Conservation (phyloP, 2,113 vertebrate genomes). For the Phalacrocorax pelagicus region DNA sequence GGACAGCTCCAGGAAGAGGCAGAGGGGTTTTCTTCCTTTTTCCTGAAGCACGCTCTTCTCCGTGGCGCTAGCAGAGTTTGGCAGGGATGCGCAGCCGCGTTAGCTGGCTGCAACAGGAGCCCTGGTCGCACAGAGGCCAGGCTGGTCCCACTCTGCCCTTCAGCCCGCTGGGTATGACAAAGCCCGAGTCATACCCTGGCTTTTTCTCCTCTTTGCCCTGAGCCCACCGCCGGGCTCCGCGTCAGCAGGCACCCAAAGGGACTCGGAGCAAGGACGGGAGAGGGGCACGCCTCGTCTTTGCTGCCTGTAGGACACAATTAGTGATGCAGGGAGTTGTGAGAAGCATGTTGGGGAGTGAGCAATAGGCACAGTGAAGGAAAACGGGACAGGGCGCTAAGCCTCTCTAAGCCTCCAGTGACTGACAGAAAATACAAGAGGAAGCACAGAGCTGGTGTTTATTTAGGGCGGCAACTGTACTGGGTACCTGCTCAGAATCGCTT, state of each 20-base stretch:
- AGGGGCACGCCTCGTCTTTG: fast-evolving
- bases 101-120: too few species aligned
- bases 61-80: fast-evolving
- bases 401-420: background rate
- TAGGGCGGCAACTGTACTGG: background rate
- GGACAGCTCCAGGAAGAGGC: background rate
- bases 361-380: background rate
- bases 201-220: background rate
- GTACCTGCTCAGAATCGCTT: background rate
- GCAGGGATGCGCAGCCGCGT: background rate
- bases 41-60: background rate
- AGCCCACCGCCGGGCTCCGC: background rate
- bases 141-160: background rate
- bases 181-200: fast-evolving
- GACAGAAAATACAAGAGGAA: background rate
- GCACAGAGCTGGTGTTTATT: background rate
- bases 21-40: background rate
- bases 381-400: background rate
- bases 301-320: background rate
- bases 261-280: background rate
- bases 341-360: fast-evolving
- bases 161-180: background rate
- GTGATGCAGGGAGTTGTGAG: background rate
- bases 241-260: background rate
- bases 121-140: background rate